Base-by-base conservation (phyloP, 2,797 vertebrate species). In the Cynodonichthys magdalenae region DNA sequence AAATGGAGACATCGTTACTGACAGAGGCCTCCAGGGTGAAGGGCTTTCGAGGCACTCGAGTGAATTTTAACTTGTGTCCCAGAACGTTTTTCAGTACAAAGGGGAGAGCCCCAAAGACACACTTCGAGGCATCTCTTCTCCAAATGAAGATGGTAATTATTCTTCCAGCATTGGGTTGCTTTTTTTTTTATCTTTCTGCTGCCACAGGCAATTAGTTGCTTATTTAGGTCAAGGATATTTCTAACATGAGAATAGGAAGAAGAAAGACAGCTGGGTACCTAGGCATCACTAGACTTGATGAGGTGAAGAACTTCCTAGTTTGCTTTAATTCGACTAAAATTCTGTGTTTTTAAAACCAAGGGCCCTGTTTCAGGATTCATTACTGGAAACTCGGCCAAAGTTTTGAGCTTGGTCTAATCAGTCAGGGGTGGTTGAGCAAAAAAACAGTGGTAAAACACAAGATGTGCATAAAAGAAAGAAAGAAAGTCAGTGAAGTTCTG, bases 211-310 rank as follows among this genome's bases (percentile, higher is more conserved):
- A 76, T 84, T 56, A 63, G 63, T 70, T 50, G 3, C 78, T 73
- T 81, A 90, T 86, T 85, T 69, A 87, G 88, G 89, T 89, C 91
- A 92, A 85, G 84, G 83, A 79, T 69, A 72, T 59, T 66, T 75
- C 74, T 55, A 48, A 44, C 10, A 71, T 48, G 50, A 68, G 56
- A 63, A 20, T 4, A 17, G 24, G 45, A 51, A 72, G 17, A 18
- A 20, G 51, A 24, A 29, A 39, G 36, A 59, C 36, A 29, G 7
- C 7, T 15, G n/a, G 20, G 44, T 36, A 10, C 24, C 24, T n/a
- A 52, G 39, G 5, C 6, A 15, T 52, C 10, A 45, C 12, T 8
- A 19, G 17, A 10, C 49, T 50, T 20, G 31, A 47, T 4, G 39
- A 46, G 36, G 19, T 58, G 44, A 49, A 47, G 24, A 18, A 29